phyloP scores from a whole-genome alignment of 2,113 vertebrate species.

The Hemibates koningsi region DNA sequence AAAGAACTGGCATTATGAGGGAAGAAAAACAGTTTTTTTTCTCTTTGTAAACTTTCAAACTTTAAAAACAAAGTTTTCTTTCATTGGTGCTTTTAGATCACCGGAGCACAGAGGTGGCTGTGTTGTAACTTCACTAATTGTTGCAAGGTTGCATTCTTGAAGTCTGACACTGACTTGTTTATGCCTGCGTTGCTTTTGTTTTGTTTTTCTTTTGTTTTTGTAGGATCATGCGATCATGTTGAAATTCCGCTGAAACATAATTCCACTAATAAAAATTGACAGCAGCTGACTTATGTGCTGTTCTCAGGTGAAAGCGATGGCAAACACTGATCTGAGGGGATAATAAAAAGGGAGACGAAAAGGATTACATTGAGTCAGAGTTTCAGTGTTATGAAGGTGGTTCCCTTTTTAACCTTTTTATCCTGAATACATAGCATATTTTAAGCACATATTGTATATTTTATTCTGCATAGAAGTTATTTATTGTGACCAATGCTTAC shows the following conservation, averaged over 20 bases:
- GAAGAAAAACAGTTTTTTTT: background rate
- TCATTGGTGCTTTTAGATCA: background rate
- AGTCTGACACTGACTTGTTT: constrained; percentile 10
- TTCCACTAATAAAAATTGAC: background rate
- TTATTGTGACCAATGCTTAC: background rate
- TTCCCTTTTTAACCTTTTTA: background rate
- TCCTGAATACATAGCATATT: too few relatives aligned
- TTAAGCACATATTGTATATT: background rate
- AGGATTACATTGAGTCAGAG: background rate
- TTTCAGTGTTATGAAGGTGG: background rate
- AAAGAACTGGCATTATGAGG: background rate
- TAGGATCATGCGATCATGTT: background rate
- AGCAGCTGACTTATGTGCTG: background rate
- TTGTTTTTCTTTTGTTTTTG: background rate
- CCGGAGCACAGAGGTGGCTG: background rate
- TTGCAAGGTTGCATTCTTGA: background rate
- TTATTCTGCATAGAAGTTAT: background rate
- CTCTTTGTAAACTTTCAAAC: background rate
- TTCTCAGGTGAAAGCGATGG: background rate
- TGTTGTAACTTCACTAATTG: constrained; percentile 6
- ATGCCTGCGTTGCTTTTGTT: background rate
- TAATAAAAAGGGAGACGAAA: background rate
- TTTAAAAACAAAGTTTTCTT: background rate
- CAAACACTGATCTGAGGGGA: background rate
- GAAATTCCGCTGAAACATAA: background rate